Conservation (phyloP, 2,888 invertebrate species). For the Hyles lineata region DNA sequence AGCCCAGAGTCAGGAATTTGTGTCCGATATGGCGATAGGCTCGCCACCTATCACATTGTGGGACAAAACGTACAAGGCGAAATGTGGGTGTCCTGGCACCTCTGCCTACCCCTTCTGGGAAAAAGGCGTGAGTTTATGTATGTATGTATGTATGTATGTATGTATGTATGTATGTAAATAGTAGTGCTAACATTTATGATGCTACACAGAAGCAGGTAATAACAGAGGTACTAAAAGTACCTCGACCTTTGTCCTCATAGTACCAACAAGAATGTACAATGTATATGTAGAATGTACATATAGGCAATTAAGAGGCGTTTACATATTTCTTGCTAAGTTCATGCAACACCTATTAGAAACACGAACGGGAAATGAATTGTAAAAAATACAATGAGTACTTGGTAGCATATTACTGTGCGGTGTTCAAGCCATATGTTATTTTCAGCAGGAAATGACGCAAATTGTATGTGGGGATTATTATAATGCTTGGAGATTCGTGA, state of each 20-base stretch:
- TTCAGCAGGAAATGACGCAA: conserved; percentile 3
- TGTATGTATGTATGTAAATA: no score
- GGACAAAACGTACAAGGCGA: no score
- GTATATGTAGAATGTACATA: background rate
- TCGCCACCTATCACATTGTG: no score
- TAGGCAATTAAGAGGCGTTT: conserved; percentile 6
- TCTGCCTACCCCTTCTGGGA: no score
- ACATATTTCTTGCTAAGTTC: conserved; percentile 6
- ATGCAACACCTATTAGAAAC: background rate
- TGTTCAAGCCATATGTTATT: background rate
- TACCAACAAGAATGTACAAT: background rate
- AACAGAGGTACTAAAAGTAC: background rate
- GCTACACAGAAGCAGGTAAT: background rate
- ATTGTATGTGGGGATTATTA: background rate
- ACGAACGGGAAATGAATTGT: conserved; percentile 3
- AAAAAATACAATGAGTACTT: background rate
- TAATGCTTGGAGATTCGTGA: background rate
- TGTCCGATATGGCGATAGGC: no score
- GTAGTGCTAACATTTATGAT: no score
- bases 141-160: no score
- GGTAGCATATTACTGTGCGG: background rate
- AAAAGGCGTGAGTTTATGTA: no score
- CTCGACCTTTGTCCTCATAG: background rate
- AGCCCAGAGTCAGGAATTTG: no score
- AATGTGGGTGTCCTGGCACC: no score